Evolutionary conservation across 2,113 vertebrate genomes (phyloP), one percentile per base, ranked within the genome.

Genomic region (Piprites chloris): DNA sequence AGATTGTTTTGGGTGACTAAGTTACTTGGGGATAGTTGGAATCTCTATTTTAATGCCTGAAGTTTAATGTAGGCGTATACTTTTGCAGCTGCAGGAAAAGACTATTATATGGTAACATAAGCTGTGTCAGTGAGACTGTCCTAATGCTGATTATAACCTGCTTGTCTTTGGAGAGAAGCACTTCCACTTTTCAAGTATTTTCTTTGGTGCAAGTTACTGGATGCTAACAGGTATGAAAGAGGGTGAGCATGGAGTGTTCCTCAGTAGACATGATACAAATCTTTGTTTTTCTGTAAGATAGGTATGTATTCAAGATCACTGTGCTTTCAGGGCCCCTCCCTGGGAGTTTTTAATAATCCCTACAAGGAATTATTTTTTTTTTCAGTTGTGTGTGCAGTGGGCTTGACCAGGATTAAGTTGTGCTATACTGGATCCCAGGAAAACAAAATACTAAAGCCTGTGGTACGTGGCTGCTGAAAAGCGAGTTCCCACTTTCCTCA

Each of bases 341-440:
- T 76, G 42, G 4, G 50, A 67, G 8, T 24, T 63, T 95, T 72
- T 33, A 9, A 72, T 52, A 65, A 66, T 68, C 6, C 14, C 13
- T 67, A 9, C 8, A 42, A 33, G 15, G 15, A 47, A 46, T 46
- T 28, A 3, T n/a, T 59, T 71, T 15, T 30, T 47, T 28, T n/a
- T 69, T 75, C 44, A 16, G 4, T 50, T 72, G n/a, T 0, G 0
- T 0, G 0, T 0, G 1, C 6, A 3, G 7, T n/a, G 15, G 30
- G 8, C 33, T 75, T 69, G 22, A 39, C 35, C 8, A 44, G n/a
- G 39, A 58, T 80, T 7, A 50, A 39, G 39, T 67, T 16, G 37
- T 87, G 42, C 46, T 83, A 1, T 66, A 3, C 11, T 26, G 30
- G 6, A 65, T 72, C 11, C 9, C 3, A 15, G 32, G 23, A 65